Conservation (phyloP, 2,113 vertebrate species). For the Carassius carassius region DNA sequence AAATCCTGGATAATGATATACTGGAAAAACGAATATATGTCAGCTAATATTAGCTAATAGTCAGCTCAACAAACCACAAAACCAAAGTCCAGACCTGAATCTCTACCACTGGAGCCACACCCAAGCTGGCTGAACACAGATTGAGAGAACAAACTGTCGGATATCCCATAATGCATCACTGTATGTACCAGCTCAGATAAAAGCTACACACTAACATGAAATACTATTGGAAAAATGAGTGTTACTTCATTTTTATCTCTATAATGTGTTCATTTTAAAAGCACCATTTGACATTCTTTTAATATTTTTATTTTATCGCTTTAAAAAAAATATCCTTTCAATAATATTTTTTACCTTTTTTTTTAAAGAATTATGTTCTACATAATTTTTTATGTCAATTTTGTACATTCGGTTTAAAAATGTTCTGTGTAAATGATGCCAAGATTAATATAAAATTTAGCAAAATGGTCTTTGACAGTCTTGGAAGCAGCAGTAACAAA, state of each 20-base stretch:
- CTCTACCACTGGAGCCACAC: constrained; percentile 65
- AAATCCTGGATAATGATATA: background rate
- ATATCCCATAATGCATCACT: constrained; percentile 53
- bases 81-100: constrained; percentile 68
- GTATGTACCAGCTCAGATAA: constrained; percentile 51
- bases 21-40: background rate
- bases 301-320: background rate
- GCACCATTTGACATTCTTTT: background rate
- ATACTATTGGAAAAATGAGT: background rate
- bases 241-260: background rate
- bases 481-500: background rate
- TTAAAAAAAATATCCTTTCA: no score
- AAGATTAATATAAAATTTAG: no score
- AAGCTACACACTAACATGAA: constrained; percentile 12
- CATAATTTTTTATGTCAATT: background rate
- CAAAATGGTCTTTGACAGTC: no score
- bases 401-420: background rate
- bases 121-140: constrained; percentile 46
- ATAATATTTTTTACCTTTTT: background rate
- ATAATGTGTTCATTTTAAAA: no score
- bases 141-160: constrained; percentile 53
- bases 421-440: no score
- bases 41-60: constrained; percentile 5
- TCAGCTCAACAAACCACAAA: constrained; percentile 26
- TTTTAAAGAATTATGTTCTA: background rate